A percentile compares a stretch with the other conserved stretches of the same genome.
These are phyloP conservation scores for Crypturellus undulatus DNA, from an alignment of 2,113 vertebrate genomes.

Conservation along the genomic window DNA sequence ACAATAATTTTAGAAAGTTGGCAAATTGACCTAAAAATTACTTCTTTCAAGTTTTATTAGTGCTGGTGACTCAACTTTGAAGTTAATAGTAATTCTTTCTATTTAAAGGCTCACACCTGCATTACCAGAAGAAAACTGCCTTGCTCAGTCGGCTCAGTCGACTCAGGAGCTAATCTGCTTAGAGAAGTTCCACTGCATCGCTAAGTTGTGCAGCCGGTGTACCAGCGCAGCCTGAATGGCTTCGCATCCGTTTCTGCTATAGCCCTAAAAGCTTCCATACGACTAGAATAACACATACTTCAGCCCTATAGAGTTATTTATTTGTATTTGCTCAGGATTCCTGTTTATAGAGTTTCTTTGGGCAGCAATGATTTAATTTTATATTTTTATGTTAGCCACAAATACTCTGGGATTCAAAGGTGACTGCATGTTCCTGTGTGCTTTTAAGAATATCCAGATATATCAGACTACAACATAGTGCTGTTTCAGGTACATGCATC, in stretches of 20 bases:
- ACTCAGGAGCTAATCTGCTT: neutral
- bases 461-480: neutral
- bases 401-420: neutral
- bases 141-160: neutral
- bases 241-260: neutral
- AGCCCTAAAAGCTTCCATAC: neutral
- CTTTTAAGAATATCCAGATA: neutral
- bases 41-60: neutral
- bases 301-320: neutral
- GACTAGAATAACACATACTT: neutral
- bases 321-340: neutral
- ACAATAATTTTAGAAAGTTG: neutral
- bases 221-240: neutral
- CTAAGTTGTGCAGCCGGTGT: accelerated
- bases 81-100: neutral
- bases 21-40: neutral
- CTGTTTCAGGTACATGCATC: neutral
- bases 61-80: neutral
- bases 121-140: neutral
- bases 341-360: neutral
- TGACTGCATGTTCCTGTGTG: neutral
- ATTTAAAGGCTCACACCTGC: neutral
- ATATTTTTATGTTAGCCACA: neutral
- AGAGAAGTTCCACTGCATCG: neutral
- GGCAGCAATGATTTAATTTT: neutral